phyloP scores from a whole-genome alignment of 2,797 vertebrate species.

The Echeneis naucrates region DNA sequence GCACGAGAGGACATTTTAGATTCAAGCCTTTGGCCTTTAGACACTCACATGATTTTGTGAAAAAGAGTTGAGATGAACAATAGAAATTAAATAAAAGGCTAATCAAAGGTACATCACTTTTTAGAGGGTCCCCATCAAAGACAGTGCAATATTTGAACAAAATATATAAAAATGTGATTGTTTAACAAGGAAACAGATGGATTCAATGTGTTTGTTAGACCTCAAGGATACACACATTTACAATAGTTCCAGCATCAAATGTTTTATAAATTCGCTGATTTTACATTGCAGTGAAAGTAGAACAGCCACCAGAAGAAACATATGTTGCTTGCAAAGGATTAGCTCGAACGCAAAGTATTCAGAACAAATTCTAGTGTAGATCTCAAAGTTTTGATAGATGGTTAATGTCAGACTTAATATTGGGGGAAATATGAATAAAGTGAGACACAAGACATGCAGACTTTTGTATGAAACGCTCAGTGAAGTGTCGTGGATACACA shows the following conservation, averaged over 20 bases:
- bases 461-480: neutral
- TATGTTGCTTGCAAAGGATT: neutral
- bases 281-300: neutral
- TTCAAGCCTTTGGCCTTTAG: constrained; percentile 29
- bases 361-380: neutral
- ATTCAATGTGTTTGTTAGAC: neutral
- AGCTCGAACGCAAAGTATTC: neutral
- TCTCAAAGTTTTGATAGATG: constrained; percentile 1
- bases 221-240: neutral
- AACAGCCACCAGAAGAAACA: neutral
- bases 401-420: neutral
- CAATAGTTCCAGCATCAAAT: neutral
- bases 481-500: neutral
- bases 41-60: constrained; percentile 35
- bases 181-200: neutral
- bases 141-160: neutral
- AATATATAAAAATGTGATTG: neutral
- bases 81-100: constrained; percentile 10
- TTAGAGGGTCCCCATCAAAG: neutral
- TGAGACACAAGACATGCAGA: neutral
- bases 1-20: constrained; percentile 40
- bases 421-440: neutral
- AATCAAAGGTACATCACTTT: constrained; percentile 1
- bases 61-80: constrained; percentile 19
- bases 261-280: neutral